Percentiles rank a stretch among this genome's conserved stretches.
Conservation (phyloP, 37 sponge, comb jelly and placozoan genomes). For the Geodia barretti region DNA sequence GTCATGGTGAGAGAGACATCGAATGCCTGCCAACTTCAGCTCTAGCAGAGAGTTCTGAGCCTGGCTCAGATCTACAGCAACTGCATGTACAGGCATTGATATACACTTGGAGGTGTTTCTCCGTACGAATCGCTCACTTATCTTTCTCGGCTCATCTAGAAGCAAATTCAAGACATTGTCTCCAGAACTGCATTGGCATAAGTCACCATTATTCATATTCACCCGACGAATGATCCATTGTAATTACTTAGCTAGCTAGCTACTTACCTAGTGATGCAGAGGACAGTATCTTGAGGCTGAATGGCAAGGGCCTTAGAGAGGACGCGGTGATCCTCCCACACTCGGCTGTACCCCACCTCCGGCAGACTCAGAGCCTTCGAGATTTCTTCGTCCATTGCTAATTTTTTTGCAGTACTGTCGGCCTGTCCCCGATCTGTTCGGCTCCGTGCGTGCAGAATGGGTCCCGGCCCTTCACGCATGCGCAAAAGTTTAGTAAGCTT, state of each 20-base stretch:
- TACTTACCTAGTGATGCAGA: conserved; percentile 77
- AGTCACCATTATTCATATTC: too few relatives aligned
- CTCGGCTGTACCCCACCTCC: conserved; percentile 77
- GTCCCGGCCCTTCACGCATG: not conserved
- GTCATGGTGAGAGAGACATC: conserved; percentile 8
- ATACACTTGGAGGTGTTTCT: too few relatives aligned
- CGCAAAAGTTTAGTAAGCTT: not conserved
- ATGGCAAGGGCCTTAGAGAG: conserved; percentile 63
- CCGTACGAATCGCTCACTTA: not conserved
- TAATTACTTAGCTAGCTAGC: too few relatives aligned
- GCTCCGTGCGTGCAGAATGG: not conserved
- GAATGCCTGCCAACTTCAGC: conserved; percentile 67
- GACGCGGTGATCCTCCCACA: conserved; percentile 75
- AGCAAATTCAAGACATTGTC: conserved; percentile 38
- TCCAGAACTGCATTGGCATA: conserved; percentile 17
- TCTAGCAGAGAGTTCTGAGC: conserved; percentile 69
- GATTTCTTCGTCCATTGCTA: conserved; percentile 33
- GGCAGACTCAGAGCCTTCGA: conserved; percentile 30
- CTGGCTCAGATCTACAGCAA: conserved; percentile 67
- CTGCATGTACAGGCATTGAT: conserved; percentile 2
- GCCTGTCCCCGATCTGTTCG: not conserved
- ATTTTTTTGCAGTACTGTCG: not conserved
- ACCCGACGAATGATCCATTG: too few relatives aligned
- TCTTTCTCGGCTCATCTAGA: conserved; percentile 16
- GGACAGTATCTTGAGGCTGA: conserved; percentile 44